phyloP scores from a whole-genome alignment of 1,140 invertebrate species.

The Gryon sp. region DNA sequence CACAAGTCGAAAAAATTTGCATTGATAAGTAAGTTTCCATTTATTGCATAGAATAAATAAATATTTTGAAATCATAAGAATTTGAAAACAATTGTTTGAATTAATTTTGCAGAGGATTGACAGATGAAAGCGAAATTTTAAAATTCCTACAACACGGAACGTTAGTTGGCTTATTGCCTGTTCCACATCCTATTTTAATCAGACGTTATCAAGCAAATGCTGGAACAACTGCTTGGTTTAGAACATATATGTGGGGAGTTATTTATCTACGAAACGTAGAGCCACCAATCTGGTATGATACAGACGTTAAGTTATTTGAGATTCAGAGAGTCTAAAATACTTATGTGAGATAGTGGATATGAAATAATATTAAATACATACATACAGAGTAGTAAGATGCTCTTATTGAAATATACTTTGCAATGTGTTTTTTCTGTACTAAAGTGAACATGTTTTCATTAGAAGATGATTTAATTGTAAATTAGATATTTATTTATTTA shows the following conservation, averaged over 20 bases:
- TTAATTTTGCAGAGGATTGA: slow-evolving; percentile 89
- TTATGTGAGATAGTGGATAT: slow-evolving; percentile 2
- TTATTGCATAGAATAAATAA: not conserved
- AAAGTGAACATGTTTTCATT: no score
- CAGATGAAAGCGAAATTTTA: slow-evolving; percentile 99
- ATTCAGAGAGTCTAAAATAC: slow-evolving; percentile 90
- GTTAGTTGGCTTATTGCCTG: slow-evolving; percentile 96
- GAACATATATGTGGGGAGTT: slow-evolving; percentile 99
- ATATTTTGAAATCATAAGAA: not conserved
- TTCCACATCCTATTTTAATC: slow-evolving; percentile 99
- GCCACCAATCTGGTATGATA: slow-evolving; percentile 99
- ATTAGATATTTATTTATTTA: slow-evolving; percentile 4
- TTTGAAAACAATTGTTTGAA: slow-evolving; percentile 7
- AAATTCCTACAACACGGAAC: slow-evolving; percentile 99
- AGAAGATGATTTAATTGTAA: no score
- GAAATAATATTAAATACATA: slow-evolving; percentile 9
- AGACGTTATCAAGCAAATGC: slow-evolving; percentile 99
- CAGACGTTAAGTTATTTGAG: slow-evolving; percentile 99
- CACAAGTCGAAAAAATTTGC: slow-evolving; percentile 99
- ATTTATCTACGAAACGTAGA: slow-evolving; percentile 99
- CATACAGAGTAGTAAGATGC: not conserved
- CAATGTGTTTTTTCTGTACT: slow-evolving; percentile 16
- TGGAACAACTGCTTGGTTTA: slow-evolving; percentile 99
- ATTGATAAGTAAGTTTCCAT: slow-evolving; percentile 95
- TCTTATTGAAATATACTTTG: not conserved